Conservation (phyloP, 1,140 invertebrate species). For the Conopomorpha cramerella region DNA sequence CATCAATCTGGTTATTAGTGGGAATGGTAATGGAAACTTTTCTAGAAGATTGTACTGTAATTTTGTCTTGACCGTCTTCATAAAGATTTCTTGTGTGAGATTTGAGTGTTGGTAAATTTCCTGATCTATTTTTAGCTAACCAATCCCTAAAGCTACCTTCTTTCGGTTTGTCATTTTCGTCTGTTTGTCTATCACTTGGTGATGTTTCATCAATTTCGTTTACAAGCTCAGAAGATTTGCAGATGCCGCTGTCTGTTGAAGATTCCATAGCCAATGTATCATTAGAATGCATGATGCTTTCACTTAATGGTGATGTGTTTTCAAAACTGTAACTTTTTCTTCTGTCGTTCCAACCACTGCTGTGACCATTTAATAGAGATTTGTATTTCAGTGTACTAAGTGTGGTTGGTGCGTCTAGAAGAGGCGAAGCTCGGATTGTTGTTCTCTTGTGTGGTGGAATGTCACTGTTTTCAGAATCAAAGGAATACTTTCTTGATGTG, state of each 20-base stretch:
- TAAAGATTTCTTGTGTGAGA: constrained; percentile 14
- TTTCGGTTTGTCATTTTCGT: constrained; percentile 12
- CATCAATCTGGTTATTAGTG: constrained; percentile 26
- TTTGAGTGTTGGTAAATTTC: constrained; percentile 15
- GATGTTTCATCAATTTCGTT: constrained; percentile 29
- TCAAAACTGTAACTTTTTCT: constrained; percentile 77
- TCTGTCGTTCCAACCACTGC: constrained; percentile 69
- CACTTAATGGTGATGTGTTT: constrained; percentile 58
- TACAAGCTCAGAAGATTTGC: constrained; percentile 69
- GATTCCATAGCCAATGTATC: constrained; percentile 64
- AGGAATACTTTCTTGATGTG: constrained; percentile 25
- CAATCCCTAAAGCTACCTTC: constrained; percentile 46
- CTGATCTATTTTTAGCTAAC: constrained; percentile 38
- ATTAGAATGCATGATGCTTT: constrained; percentile 41
- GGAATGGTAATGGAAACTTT: constrained; percentile 54
- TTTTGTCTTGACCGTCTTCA: constrained; percentile 24
- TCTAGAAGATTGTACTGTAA: constrained; percentile 33
- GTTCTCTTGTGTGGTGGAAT: constrained; percentile 18
- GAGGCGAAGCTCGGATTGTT: constrained; percentile 22
- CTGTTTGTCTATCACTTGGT: constrained; percentile 7
- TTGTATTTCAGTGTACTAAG: constrained; percentile 49
- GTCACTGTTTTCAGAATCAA: constrained; percentile 26
- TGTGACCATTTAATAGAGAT: constrained; percentile 36
- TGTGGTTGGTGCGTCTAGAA: constrained; percentile 32
- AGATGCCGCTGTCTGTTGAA: constrained; percentile 74